Evolutionary conservation across 2,888 invertebrate genomes (phyloP).

Genomic region (Cryptus viduatorius): DNA sequence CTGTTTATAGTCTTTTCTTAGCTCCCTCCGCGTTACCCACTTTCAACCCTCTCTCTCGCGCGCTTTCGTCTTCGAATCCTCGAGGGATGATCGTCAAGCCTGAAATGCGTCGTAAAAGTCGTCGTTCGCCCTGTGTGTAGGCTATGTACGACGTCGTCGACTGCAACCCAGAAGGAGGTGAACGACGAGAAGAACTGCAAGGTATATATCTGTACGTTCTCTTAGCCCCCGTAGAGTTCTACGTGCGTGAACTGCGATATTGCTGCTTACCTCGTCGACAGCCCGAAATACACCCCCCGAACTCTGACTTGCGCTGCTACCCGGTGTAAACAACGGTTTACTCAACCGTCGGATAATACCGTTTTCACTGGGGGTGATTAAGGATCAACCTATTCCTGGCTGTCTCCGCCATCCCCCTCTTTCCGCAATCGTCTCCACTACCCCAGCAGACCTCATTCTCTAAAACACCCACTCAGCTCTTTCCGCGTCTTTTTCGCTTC

Average conservation of each 20-base stretch:
- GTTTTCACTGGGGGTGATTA: conserved; percentile 57
- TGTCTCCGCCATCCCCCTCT: background rate
- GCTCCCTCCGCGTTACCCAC: background rate
- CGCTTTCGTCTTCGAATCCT: background rate
- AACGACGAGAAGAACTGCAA: conserved; percentile 15
- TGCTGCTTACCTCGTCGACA: conserved; percentile 68
- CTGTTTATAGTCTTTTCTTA: conserved; percentile 32
- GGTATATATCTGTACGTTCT: conserved; percentile 36
- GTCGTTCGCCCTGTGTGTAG: conserved; percentile 1
- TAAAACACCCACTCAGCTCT: conserved; percentile 1
- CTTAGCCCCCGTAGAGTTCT: conserved; percentile 34
- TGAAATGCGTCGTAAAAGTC: conserved; percentile 54
- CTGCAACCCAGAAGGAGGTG: conserved; percentile 42
- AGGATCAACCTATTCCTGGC: conserved; percentile 53
- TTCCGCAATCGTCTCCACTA: background rate
- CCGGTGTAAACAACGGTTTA: conserved; percentile 71
- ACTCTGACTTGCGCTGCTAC: conserved; percentile 39
- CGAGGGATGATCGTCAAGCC: conserved; percentile 39
- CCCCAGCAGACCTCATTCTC: conserved; percentile 7
- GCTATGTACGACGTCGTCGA: conserved; percentile 29
- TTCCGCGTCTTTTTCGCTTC: background rate
- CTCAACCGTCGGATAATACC: conserved; percentile 65
- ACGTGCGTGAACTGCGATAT: conserved; percentile 71
- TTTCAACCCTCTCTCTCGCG: conserved; percentile 1
- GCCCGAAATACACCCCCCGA: background rate